These are phyloP conservation scores for Chaitophorus viminalis DNA, from an alignment of 2,888 invertebrate species.

Conservation along the genomic window DNA sequence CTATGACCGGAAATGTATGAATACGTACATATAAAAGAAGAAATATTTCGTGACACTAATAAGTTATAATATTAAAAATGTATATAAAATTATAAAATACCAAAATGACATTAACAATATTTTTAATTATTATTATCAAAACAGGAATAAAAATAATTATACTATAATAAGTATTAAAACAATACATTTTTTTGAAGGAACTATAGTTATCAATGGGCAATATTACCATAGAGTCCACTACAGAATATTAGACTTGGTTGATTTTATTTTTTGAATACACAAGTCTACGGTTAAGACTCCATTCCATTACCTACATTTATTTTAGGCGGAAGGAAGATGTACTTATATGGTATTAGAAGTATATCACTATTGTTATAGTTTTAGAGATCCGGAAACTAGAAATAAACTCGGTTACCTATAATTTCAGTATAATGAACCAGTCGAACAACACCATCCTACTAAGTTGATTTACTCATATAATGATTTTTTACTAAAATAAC, in stretches of 20 bases:
- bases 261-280: slow-evolving; percentile 1
- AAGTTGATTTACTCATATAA: background rate
- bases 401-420: slow-evolving; percentile 32
- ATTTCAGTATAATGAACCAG: background rate
- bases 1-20: slow-evolving; percentile 37
- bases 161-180: slow-evolving; percentile 3
- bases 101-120: slow-evolving; percentile 13
- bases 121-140: slow-evolving; percentile 43
- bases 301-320: background rate
- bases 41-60: slow-evolving; percentile 32
- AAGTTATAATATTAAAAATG: background rate
- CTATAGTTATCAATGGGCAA: too few species aligned
- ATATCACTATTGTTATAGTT: slow-evolving; percentile 17
- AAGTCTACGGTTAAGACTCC: background rate
- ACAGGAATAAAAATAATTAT: slow-evolving; percentile 37
- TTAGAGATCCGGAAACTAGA: slow-evolving; percentile 5
- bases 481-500: background rate
- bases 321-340: background rate
- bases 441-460: background rate
- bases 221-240: background rate
- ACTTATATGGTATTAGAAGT: background rate
- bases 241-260: background rate
- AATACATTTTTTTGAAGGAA: background rate
- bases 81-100: slow-evolving; percentile 37
- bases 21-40: slow-evolving; percentile 24